phyloP scores from a whole-genome alignment of 2,888 invertebrate species.

The Protophormia terraenovae region DNA sequence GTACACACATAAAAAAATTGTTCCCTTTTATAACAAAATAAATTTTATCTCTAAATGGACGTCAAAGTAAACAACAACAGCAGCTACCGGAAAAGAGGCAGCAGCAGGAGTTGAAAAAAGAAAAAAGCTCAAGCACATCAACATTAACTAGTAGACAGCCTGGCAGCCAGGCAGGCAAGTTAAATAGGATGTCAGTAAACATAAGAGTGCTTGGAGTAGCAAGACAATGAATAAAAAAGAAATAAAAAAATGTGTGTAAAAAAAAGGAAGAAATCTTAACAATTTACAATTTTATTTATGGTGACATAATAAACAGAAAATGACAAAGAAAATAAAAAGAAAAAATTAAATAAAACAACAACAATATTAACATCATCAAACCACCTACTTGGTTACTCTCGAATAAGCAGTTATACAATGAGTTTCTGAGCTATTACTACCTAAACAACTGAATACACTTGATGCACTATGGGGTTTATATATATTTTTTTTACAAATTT shows the following conservation, averaged over 20 bases:
- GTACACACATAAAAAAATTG: neutral
- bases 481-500: too few relatives aligned
- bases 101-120: neutral
- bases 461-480: neutral
- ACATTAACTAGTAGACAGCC: slow-evolving; percentile 25
- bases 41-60: slow-evolving; percentile 50
- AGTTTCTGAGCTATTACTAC: neutral
- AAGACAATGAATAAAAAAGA: slow-evolving; percentile 1
- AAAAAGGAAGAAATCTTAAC: slow-evolving; percentile 28
- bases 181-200: slow-evolving; percentile 50
- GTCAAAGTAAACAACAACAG: slow-evolving; percentile 28
- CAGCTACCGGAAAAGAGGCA: slow-evolving; percentile 9
- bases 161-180: slow-evolving; percentile 32
- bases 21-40: too few relatives aligned
- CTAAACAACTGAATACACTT: neutral
- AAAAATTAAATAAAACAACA: neutral
- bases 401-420: neutral
- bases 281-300: slow-evolving; percentile 59
- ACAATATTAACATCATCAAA: slow-evolving; percentile 7
- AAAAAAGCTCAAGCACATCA: slow-evolving; percentile 16
- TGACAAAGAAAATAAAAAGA: slow-evolving; percentile 18
- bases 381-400: neutral
- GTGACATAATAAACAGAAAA: slow-evolving; percentile 57
- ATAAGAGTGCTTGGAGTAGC: slow-evolving; percentile 24
- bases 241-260: neutral